Evolutionary conservation across 2,888 invertebrate genomes (phyloP), one percentile per base, ranked within the genome.

Genomic region (Parochlus steinenii): DNA sequence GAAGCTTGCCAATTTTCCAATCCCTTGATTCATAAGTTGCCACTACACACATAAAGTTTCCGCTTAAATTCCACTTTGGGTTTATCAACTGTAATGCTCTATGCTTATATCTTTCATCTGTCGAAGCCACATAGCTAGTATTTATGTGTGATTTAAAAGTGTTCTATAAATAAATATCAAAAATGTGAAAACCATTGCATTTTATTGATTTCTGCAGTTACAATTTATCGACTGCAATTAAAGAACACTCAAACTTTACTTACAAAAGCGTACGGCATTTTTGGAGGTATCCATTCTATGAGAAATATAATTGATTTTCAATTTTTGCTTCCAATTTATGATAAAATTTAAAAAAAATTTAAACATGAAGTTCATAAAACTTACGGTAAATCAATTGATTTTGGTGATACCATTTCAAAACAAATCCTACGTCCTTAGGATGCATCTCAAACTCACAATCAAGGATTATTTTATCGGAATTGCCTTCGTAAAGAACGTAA

Each of bases 201-300:
- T n/a, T n/a, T n/a, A n/a, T n/a, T n/a, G n/a, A n/a, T n/a, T n/a
- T n/a, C n/a, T n/a, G n/a, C n/a, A n/a, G n/a, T n/a, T n/a, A n/a
- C n/a, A n/a, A n/a, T n/a, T n/a, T n/a, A n/a, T n/a, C n/a, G 7
- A 14, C 6, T 29, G 14, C 29, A 8, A 29, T 29, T 5, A 12
- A 29, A 29, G 6, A 22, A 22, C 7, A 26, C 26, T 26, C 26
- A 29, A 29, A 18, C 4, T n/a, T n/a, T 17, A 34, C 34, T 28
- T 11, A 35, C 34, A 20, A 36, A 36, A 3, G 22, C 18, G 18
- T 17, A 36, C 4, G 36, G 36, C 11, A 30, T 36, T 23, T 19
- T n/a, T 3, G 36, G 36, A 18, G 36, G 36, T 12, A 36, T 36
- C 36, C 36, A 36, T 14, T 36, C n/a, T n/a, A n/a, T n/a, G n/a